Evolutionary conservation across 2,113 vertebrate species (phyloP).

Genomic region (Heteronetta atricapilla): DNA sequence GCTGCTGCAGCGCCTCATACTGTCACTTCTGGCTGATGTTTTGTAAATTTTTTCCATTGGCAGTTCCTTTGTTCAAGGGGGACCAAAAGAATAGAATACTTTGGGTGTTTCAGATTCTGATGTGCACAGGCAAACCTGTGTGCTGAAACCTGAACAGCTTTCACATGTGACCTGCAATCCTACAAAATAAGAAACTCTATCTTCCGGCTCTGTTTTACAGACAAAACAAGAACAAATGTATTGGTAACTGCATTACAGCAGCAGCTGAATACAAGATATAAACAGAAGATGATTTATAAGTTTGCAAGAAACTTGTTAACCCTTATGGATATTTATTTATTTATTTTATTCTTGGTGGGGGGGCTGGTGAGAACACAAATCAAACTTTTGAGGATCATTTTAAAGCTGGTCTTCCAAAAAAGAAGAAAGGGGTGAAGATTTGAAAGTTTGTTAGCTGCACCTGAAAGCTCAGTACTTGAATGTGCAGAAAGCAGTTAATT

Average conservation of each 20-base stretch:
- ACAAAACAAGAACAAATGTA: not conserved
- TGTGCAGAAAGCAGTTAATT: not conserved
- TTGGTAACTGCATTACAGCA: not conserved
- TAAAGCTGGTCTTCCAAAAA: not conserved
- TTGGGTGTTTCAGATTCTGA: not conserved
- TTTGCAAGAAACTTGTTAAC: not conserved
- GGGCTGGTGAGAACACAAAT: not conserved
- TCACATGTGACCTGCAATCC: not conserved
- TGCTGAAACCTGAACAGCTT: not conserved
- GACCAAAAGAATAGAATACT: not conserved
- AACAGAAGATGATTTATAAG: not conserved
- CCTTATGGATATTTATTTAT: too few species aligned
- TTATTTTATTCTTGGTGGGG: too few species aligned
- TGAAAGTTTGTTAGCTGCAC: not conserved
- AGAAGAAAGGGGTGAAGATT: not conserved
- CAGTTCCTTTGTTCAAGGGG: not conserved
- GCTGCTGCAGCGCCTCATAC: not conserved
- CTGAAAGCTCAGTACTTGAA: not conserved
- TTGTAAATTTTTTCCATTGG: not conserved
- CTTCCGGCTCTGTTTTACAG: not conserved
- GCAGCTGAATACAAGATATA: not conserved
- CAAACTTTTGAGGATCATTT: not conserved
- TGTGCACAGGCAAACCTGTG: not conserved
- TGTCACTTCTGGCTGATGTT: not conserved
- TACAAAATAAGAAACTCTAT: not conserved